phyloP scores from a whole-genome alignment of 1,140 invertebrate species.

The Brachionus manjavacas region DNA sequence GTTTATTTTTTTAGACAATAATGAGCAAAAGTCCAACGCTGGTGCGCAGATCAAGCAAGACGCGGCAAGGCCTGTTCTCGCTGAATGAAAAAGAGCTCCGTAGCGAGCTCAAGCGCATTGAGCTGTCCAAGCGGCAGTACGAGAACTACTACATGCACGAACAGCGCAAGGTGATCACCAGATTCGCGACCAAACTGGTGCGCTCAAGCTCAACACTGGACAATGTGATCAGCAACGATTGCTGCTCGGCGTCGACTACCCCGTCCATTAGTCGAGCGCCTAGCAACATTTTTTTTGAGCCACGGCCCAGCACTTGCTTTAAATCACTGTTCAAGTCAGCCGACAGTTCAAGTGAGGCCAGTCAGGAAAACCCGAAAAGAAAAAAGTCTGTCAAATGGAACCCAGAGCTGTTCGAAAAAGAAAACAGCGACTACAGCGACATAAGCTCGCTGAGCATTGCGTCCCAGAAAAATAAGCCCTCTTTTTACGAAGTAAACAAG shows the following conservation, averaged over 20 bases:
- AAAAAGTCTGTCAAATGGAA: slow-evolving; percentile 25
- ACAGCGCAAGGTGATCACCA: neutral
- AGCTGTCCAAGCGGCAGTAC: neutral
- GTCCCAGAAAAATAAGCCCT: neutral
- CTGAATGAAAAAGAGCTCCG: neutral
- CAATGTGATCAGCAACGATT: neutral
- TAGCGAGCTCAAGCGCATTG: neutral
- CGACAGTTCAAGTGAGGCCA: neutral
- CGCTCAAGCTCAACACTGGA: neutral
- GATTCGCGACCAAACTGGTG: neutral
- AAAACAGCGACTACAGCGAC: neutral
- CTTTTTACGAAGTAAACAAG: slow-evolving; percentile 25
- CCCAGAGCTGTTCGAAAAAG: neutral
- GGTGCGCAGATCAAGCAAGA: neutral
- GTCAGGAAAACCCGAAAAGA: neutral
- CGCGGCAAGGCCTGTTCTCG: neutral
- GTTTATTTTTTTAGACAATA: neutral
- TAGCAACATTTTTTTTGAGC: neutral
- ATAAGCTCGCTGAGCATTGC: neutral
- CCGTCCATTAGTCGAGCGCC: neutral
- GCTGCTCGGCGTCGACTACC: neutral
- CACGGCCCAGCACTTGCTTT: neutral
- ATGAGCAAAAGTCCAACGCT: neutral
- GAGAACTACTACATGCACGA: neutral
- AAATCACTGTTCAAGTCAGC: neutral